Conservation (phyloP, 2,797 vertebrate species). For the Bradypus variegatus region DNA sequence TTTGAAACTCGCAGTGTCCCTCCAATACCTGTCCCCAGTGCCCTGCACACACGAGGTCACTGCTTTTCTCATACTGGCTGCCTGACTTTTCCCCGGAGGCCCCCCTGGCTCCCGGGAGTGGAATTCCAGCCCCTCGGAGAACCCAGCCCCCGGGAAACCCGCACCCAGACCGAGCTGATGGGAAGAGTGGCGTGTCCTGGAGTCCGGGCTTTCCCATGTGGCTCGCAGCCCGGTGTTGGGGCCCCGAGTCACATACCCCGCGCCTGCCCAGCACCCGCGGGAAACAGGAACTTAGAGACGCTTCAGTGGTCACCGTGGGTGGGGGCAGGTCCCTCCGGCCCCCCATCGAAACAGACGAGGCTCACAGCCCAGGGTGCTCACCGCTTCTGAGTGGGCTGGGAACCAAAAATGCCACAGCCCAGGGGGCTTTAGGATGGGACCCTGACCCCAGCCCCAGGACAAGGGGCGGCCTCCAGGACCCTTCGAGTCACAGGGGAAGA, state of each 20-base stretch:
- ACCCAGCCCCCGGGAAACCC: not conserved
- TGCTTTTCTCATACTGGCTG: too few species aligned
- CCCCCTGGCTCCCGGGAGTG: too few species aligned
- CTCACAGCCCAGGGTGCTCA: not conserved
- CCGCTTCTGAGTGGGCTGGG: not conserved
- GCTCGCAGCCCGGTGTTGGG: constrained; percentile 1
- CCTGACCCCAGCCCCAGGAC: too few species aligned
- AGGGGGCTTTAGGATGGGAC: not conserved
- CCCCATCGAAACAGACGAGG: not conserved
- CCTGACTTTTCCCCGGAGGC: too few species aligned
- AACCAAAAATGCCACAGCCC: not conserved
- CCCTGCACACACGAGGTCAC: too few species aligned
- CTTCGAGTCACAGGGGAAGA: not conserved
- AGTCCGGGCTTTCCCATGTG: constrained; percentile 35
- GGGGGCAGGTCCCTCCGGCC: not conserved
- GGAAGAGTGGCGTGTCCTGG: constrained; percentile 28
- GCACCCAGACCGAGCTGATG: not conserved
- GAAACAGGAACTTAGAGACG: constrained; percentile 54
- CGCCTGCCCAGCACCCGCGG: constrained; percentile 45
- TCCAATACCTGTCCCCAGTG: too few species aligned
- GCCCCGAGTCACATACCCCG: constrained; percentile 14
- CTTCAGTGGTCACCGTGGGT: constrained; percentile 27
- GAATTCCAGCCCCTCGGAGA: too few species aligned
- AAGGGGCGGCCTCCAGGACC: not conserved
- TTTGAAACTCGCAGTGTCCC: too few species aligned